Base-by-base conservation (phyloP, 2,888 invertebrate genomes). In the Mactromeris polynyma region DNA sequence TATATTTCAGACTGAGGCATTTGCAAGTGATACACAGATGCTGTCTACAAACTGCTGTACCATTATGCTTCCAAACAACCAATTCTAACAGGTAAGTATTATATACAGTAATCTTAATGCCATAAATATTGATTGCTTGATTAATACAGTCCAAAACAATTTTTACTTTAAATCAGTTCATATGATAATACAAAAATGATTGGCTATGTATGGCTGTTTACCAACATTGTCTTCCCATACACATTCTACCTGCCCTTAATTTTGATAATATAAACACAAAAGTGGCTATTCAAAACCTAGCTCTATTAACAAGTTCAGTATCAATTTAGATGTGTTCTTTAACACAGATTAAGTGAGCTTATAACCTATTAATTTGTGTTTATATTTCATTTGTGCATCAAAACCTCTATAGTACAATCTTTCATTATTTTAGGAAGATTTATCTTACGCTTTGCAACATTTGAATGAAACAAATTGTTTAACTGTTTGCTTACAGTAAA, bases 401-500 rank as follows among this genome's bases (percentile, higher is more conserved):
- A 6, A 54, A 54, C 9, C 54, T 9, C 2, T 6, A 11, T 40
- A 7, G 40, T 40, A 40, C 40, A 40, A 40, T 40, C 40, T 40
- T 40, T 40, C 40, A 40, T 7, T 40, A 40, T 17, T 14, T 69
- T 69, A 31, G 6, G 69, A 69, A 26, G 31, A 6, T 69, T 11
- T n/a, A 9, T 21, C 3, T 54, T 54, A 54, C 19, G 54, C 54
- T n/a, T n/a, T n/a, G n/a, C n/a, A n/a, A n/a, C n/a, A n/a, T 58
- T 58, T 58, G 58, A 21, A 7, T 21, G 7, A 58, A 14, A 21
- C 31, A 4, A 1, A 69, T 69, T 33, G 31, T n/a, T 54, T 58
- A 7, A 58, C 21, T 58, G 17, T 58, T 3, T 58, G 19, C 21
- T 82, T 82, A 97, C 99, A 98, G 96, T 98, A 97, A 95, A 84